Conservation (phyloP, 2,113 vertebrate species). For the Cairina moschata region DNA sequence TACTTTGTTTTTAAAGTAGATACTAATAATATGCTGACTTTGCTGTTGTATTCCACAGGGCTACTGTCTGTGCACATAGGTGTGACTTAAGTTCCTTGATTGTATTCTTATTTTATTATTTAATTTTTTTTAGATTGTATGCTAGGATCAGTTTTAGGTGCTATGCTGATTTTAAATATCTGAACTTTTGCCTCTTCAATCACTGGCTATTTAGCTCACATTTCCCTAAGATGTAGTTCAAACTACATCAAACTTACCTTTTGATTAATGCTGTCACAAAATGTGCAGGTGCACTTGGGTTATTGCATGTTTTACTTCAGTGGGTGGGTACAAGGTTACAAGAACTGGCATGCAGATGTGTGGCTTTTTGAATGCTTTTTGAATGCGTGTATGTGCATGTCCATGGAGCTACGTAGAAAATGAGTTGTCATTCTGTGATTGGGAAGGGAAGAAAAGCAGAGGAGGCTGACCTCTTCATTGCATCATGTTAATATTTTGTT, state of each 20-base stretch:
- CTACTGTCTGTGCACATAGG: not conserved
- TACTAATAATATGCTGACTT: not conserved
- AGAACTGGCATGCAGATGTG: not conserved
- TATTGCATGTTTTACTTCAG: not conserved
- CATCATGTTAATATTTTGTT: not conserved
- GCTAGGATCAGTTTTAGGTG: not conserved
- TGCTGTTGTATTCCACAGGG: not conserved
- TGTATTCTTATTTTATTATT: not conserved
- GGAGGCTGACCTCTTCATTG: not conserved
- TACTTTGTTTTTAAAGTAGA: not conserved
- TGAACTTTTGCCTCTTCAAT: not conserved
- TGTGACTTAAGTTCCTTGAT: not conserved
- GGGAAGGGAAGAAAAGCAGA: not conserved
- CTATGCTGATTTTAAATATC: not conserved
- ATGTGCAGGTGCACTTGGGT: not conserved
- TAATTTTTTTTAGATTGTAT: not conserved
- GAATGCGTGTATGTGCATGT: accelerated
- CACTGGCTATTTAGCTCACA: not conserved
- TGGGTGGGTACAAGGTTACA: not conserved
- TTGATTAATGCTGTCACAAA: not conserved
- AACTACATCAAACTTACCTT: not conserved
- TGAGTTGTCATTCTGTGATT: accelerated
- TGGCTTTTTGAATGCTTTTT: not conserved
- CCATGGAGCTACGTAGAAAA: not conserved
- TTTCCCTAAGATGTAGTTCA: not conserved